Base-by-base conservation (phyloP, 2,888 invertebrate species). In the Dioctria linearis region DNA sequence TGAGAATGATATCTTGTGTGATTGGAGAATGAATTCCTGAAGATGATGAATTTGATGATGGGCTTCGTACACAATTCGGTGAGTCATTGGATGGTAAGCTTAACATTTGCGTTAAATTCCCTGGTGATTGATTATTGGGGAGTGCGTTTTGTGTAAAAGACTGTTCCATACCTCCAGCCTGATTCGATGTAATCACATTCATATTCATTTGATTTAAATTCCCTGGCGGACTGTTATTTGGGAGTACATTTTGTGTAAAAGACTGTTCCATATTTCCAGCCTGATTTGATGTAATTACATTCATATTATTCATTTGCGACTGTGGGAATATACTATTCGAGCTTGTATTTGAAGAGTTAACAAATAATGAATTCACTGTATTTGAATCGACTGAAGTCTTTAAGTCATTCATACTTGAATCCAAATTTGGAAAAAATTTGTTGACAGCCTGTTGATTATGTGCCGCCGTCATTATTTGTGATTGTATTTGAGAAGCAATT, bases 381-480 rank as follows among this genome's bases (percentile, higher is more conserved):
- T 51, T 67, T 13, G 66, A 46, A 40, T 82, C 75, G 25, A 82
- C 76, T 8, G 84, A 25, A 4, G 84, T 59, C 39, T 84, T 84
- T 39, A 85, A 75, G 25, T 83, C 83, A 75, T 85, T 83, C 59
- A 88, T 85, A 73, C 63, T 82, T 63, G 80, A 85, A 83, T 91
- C 91, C 25, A 92, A 90, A 78, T 90, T 90, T 49, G 90, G 91
- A 39, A 92, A 86, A 85, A 90, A 92, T 83, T 90, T 91, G 83
- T 92, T 92, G 42, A 92, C 90, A 82, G 91, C 91, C 86, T 92
- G 92, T 84, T 91, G 91, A 9, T 90, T 89, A 82, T 89, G 85
- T 85, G 86, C 85, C 85, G 86, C 85, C 85, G 88, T 81, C 86
- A 83, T 80, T 54, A 85, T 80, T 67, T 82, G 81, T 25, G 61